Evolutionary conservation across 2,888 invertebrate genomes (phyloP), one percentile per base, ranked within the genome.

Genomic region (Drosophila sordidapex): DNA sequence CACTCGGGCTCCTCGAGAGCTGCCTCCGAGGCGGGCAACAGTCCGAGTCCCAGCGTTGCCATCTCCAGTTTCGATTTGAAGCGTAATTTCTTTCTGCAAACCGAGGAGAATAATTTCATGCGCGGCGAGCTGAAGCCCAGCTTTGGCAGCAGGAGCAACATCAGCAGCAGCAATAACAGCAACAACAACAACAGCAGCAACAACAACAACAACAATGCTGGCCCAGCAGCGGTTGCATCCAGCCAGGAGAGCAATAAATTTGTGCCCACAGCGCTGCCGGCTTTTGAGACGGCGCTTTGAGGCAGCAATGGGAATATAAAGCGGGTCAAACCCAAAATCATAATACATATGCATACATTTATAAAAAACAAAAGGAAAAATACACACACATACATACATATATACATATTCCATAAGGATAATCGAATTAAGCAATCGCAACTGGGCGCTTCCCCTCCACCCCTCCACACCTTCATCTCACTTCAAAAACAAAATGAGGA

Each of bases 1-100:
- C 92, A 90, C 40, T 96, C 97, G 27, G 56, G 56, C 5, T 56
- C 57, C n/a, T 40, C 81, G 95, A 94, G 83, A 95, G 95, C 2
- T 95, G 94, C 75, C 93, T 92, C 94, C 92, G 81, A 91, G 93
- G 61, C 79, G 6, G 78, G 73, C 25, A 48, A 48, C 25, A 74
- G 66, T 38, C 69, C 81, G 64, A 63, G 60, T 27, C 35, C 84
- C 87, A 11, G 18, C 36, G 67, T 73, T 38, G 83, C 89, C 7
- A 79, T 85, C 18, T 91, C 91, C 10, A 91, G 87, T 52, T 87
- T 91, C 38, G 91, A 92, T 76, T 73, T 93, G 15, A 93, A 92
- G 75, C 90, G 90, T 4, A 93, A 93, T 70, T 92, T 93, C 56
- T 93, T 93, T 66, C 69, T 93, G 73, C 93, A 93, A 83, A 91